These are phyloP conservation scores for Atethmia centrago DNA, from an alignment of 2,888 invertebrate species.

Conservation along the genomic window DNA sequence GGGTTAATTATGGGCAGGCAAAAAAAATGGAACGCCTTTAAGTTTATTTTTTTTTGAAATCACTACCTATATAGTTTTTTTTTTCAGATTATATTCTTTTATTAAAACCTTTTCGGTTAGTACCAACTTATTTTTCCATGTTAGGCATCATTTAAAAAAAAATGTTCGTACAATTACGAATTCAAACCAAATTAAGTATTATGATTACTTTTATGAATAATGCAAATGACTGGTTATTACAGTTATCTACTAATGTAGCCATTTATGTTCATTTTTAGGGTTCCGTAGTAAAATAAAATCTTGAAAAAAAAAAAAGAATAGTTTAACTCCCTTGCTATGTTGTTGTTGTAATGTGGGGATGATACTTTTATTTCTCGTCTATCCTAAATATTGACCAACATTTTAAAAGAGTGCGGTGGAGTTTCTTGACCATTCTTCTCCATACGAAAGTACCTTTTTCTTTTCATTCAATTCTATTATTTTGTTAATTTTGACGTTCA, in stretches of 20 bases:
- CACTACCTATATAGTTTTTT: background rate
- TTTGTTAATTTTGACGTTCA: no score
- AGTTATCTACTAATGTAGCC: conserved; percentile 14
- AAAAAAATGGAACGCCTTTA: no score
- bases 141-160: background rate
- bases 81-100: background rate
- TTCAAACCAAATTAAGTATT: background rate
- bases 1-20: background rate
- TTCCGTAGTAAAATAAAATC: no score
- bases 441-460: no score
- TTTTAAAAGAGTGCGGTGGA: no score
- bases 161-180: background rate
- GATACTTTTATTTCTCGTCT: no score
- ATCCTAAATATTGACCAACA: no score
- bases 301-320: no score
- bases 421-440: no score
- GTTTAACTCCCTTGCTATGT: no score
- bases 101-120: background rate
- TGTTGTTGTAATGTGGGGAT: no score
- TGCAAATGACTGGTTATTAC: background rate
- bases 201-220: conserved; percentile 9
- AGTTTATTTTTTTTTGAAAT: background rate
- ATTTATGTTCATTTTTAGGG: background rate
- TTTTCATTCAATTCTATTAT: no score
- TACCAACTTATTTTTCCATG: background rate